Evolutionary conservation across 1,140 invertebrate species (phyloP).

Genomic region (Atta cephalotes): DNA sequence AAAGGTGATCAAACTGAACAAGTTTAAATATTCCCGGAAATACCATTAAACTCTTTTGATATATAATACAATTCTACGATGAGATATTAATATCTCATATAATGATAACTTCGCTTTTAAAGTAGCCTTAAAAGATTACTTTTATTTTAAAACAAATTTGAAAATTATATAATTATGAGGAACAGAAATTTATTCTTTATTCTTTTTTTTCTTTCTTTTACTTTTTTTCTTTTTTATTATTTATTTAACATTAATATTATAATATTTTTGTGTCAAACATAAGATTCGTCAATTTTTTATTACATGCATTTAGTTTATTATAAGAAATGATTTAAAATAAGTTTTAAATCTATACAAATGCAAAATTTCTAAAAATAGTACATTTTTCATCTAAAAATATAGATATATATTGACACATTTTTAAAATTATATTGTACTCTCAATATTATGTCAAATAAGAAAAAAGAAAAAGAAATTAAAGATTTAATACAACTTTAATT

Average conservation of each 20-base stretch:
- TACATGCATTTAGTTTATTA: not conserved
- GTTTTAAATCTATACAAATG: not conserved
- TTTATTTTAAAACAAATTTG: no score
- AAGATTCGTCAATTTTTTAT: not conserved
- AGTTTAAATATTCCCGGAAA: not conserved
- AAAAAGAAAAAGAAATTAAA: not conserved
- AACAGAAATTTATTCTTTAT: not conserved
- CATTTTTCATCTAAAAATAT: not conserved
- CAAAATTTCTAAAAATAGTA: not conserved
- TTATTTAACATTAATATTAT: not conserved
- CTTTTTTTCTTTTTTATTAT: not conserved
- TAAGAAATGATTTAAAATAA: constrained; percentile 13
- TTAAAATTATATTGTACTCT: not conserved
- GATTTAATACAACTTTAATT: not conserved
- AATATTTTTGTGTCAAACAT: not conserved
- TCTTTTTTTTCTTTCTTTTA: no score
- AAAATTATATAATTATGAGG: not conserved
- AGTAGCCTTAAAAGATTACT: no score
- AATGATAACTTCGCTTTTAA: not conserved
- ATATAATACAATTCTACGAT: not conserved
- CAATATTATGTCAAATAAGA: not conserved
- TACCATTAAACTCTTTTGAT: not conserved
- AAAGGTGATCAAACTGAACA: not conserved
- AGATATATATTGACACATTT: no score
- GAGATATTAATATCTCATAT: not conserved